Conservation (phyloP, 2,888 invertebrate genomes). For the Fabriciana adippe region DNA sequence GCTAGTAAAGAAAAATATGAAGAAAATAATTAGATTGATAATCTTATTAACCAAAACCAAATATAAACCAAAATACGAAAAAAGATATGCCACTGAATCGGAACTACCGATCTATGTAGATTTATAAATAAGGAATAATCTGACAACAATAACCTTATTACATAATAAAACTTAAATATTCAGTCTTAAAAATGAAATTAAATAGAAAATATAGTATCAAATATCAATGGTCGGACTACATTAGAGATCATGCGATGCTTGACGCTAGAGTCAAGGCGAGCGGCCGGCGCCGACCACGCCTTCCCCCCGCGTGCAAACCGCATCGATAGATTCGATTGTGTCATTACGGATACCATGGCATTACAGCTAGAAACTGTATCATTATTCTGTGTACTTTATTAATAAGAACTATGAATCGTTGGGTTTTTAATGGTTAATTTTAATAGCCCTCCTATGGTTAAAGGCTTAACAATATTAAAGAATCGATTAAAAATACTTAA, state of each 20-base stretch:
- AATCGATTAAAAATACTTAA: background rate
- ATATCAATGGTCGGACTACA: conserved; percentile 38
- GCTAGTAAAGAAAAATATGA: too few species aligned
- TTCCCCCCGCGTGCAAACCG: conserved; percentile 57
- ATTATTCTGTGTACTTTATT: conserved; percentile 31
- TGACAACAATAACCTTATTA: too few species aligned
- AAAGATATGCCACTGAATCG: too few species aligned
- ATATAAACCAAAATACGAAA: too few species aligned
- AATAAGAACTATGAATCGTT: conserved; percentile 29
- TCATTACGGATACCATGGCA: conserved; percentile 40
- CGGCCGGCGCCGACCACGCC: conserved; percentile 82
- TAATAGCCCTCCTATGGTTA: background rate
- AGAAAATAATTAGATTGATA: too few species aligned
- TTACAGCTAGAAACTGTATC: conserved; percentile 32
- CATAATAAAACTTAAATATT: too few species aligned
- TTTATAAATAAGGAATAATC: too few species aligned
- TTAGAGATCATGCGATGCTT: conserved; percentile 80
- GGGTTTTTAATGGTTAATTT: conserved; percentile 22
- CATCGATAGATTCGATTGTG: conserved; percentile 58
- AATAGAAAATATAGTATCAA: background rate
- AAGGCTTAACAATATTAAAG: background rate
- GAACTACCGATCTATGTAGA: too few species aligned
- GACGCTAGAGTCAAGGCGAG: conserved; percentile 81
- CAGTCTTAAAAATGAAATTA: too few species aligned
- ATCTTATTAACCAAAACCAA: too few species aligned